Evolutionary conservation across 2,888 invertebrate genomes (phyloP).

Genomic region (Vanessa cardui): DNA sequence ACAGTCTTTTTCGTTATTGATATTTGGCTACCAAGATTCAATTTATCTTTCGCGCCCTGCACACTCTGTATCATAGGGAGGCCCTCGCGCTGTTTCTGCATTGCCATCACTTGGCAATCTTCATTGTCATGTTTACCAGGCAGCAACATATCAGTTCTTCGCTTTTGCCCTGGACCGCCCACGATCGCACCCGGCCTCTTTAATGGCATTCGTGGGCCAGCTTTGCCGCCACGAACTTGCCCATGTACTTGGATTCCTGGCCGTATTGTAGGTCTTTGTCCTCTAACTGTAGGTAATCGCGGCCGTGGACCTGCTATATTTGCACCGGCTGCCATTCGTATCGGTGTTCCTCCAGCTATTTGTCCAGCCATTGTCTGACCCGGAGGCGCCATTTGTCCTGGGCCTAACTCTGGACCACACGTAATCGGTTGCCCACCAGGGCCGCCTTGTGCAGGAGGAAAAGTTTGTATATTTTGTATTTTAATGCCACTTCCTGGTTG

Average conservation of each 20-base stretch:
- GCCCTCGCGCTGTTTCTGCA: constrained; percentile 88
- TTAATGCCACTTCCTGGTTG: constrained; percentile 56
- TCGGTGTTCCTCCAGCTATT: constrained; percentile 65
- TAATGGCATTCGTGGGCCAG: constrained; percentile 67
- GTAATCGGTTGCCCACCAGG: constrained; percentile 45
- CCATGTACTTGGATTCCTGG: constrained; percentile 74
- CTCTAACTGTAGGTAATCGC: constrained; percentile 65
- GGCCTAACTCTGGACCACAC: constrained; percentile 49
- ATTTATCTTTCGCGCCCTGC: constrained; percentile 84
- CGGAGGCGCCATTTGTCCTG: constrained; percentile 43
- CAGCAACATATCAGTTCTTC: constrained; percentile 84
- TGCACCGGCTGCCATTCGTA: constrained; percentile 68
- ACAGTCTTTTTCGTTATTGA: constrained; percentile 85
- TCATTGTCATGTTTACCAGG: constrained; percentile 88
- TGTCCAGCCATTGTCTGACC: constrained; percentile 46
- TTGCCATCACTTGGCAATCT: constrained; percentile 89
- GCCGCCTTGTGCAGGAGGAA: constrained; percentile 63
- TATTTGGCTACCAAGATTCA: constrained; percentile 88
- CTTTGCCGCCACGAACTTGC: constrained; percentile 63
- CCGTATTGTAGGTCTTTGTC: constrained; percentile 63
- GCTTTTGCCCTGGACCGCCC: constrained; percentile 65
- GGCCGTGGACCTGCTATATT: constrained; percentile 60
- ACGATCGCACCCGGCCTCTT: constrained; percentile 62
- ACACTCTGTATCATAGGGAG: constrained; percentile 89
- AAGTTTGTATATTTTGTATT: constrained; percentile 76